A percentile compares a stretch with the other conserved stretches of the same genome.
Evolutionary conservation across 2,888 invertebrate genomes (phyloP).

Genomic region (Schizotus pectinicornis): DNA sequence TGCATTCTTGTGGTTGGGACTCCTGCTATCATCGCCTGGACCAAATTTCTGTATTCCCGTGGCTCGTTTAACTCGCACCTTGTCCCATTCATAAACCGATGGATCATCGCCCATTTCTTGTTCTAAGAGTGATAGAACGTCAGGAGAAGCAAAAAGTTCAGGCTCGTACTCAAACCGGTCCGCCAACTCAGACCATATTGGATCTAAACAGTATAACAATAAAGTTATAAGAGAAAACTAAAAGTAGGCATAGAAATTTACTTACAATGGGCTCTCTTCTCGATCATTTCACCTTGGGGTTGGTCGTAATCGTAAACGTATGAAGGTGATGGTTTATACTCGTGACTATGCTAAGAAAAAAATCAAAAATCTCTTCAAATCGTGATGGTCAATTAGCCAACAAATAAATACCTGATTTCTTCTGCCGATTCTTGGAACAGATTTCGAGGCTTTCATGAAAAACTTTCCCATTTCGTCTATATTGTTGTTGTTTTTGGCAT

Average conservation of each 20-base stretch:
- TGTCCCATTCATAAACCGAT: slow-evolving; percentile 43
- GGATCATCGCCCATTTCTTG: slow-evolving; percentile 47
- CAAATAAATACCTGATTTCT: slow-evolving; percentile 45
- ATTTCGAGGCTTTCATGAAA: slow-evolving; percentile 60
- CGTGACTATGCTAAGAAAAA: too few relatives aligned
- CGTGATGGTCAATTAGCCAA: too few relatives aligned
- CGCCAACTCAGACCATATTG: slow-evolving; percentile 51
- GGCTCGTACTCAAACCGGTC: slow-evolving; percentile 53
- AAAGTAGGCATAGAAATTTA: too few relatives aligned
- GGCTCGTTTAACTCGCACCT: slow-evolving; percentile 40
- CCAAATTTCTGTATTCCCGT: too few relatives aligned
- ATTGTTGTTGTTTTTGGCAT: slow-evolving; percentile 43
- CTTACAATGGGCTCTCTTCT: not conserved
- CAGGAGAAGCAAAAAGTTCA: slow-evolving; percentile 47
- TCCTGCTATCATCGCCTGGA: too few relatives aligned
- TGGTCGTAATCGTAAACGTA: too few relatives aligned
- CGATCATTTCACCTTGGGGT: not conserved
- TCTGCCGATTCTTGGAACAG: slow-evolving; percentile 59
- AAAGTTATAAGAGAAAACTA: not conserved
- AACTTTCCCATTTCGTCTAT: slow-evolving; percentile 58
- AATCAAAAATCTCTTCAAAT: too few relatives aligned
- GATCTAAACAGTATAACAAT: slow-evolving; percentile 40
- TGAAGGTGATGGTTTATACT: too few relatives aligned
- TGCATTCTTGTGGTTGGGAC: too few relatives aligned
- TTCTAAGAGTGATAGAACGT: slow-evolving; percentile 39